A percentile compares a stretch with the other conserved stretches of the same genome.
Conservation (phyloP, 2,888 invertebrate species). For the Andrena bucephala region DNA sequence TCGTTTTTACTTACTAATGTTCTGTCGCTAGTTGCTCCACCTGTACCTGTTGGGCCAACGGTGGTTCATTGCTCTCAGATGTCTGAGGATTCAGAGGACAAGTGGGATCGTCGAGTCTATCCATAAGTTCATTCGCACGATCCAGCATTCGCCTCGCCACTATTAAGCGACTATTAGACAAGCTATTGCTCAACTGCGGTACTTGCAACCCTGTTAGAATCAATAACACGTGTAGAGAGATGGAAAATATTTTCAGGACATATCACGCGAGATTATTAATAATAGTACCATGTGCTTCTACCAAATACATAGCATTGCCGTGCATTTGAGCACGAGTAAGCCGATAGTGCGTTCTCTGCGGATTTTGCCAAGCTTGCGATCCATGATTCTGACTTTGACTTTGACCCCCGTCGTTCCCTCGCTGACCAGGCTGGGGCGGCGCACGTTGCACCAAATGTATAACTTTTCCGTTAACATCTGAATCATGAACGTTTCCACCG, state of each 20-base stretch:
- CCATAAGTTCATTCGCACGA: slow-evolving; percentile 84
- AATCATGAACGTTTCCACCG: neutral
- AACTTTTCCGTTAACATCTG: slow-evolving; percentile 96
- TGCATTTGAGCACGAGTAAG: slow-evolving; percentile 76
- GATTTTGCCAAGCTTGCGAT: slow-evolving; percentile 69
- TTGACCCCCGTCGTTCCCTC: slow-evolving; percentile 83
- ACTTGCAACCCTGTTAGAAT: slow-evolving; percentile 83
- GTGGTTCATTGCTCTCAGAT: slow-evolving; percentile 76
- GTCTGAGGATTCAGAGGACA: slow-evolving; percentile 62
- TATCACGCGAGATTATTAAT: neutral
- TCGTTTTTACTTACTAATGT: slow-evolving; percentile 59
- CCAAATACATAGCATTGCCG: slow-evolving; percentile 87
- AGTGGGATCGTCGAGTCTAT: slow-evolving; percentile 84
- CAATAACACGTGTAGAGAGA: slow-evolving; percentile 1
- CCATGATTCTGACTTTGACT: slow-evolving; percentile 79
- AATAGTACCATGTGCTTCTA: slow-evolving; percentile 77
- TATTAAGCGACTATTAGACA: slow-evolving; percentile 86
- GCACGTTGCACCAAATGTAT: slow-evolving; percentile 96
- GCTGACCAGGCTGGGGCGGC: slow-evolving; percentile 88
- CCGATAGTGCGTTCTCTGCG: slow-evolving; percentile 80
- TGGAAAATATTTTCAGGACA: neutral
- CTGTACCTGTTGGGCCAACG: slow-evolving; percentile 80
- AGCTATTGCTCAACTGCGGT: slow-evolving; percentile 85
- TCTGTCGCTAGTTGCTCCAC: slow-evolving; percentile 68
- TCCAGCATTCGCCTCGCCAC: slow-evolving; percentile 86